Conservation (phyloP, 2,113 vertebrate species). For the Deroptyus accipitrinus region DNA sequence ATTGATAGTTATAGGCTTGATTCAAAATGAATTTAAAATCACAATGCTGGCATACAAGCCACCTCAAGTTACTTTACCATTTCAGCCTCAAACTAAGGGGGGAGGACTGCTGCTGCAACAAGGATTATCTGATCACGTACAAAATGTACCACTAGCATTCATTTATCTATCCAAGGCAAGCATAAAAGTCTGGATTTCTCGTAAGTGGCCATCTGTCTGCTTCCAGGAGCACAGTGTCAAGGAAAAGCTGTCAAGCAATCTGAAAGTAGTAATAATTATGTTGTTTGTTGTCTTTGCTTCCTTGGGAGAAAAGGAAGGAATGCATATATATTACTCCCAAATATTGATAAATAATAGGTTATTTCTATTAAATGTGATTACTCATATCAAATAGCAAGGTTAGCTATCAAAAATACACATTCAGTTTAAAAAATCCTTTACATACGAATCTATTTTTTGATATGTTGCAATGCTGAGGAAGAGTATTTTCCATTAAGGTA, state of each 20-base stretch:
- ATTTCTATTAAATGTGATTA: neutral
- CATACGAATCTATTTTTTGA: neutral
- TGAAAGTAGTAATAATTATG: neutral
- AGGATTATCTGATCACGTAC: neutral
- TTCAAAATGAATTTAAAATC: constrained; percentile 7
- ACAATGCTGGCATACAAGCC: neutral
- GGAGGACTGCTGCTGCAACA: neutral
- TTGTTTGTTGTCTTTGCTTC: neutral
- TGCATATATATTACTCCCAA: neutral
- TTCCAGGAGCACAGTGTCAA: neutral
- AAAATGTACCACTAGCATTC: neutral
- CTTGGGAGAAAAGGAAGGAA: neutral
- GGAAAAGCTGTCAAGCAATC: neutral
- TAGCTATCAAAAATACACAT: neutral
- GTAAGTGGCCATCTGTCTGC: neutral
- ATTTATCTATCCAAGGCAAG: neutral
- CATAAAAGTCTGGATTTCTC: neutral
- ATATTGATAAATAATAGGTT: neutral
- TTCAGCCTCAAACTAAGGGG: neutral
- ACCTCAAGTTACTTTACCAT: neutral
- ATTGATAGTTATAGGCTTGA: constrained; percentile 4
- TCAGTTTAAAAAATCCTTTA: neutral
- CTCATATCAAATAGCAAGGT: neutral
- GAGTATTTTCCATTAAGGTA: neutral
- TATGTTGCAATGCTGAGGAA: neutral